Conservation (phyloP, 2,888 invertebrate genomes). For the Trissolcus japonicus region DNA sequence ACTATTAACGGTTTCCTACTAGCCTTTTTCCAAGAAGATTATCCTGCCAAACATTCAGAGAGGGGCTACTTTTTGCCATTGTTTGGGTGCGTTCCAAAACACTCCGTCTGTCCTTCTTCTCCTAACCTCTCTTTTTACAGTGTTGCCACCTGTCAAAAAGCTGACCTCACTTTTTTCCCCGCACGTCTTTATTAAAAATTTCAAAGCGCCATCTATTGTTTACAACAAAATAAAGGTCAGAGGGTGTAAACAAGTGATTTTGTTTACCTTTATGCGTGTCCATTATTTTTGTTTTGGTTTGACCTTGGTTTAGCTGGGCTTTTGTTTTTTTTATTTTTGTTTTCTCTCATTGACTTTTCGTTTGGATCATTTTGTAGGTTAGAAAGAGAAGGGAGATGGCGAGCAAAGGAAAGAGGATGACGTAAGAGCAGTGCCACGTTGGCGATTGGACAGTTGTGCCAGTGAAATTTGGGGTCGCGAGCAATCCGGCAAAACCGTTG, state of each 20-base stretch:
- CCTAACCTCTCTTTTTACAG: background rate
- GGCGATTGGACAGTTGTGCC: conserved; percentile 9
- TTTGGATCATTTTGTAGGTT: background rate
- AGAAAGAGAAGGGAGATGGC: background rate
- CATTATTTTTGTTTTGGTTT: background rate
- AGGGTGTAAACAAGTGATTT: background rate
- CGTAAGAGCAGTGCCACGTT: conserved; percentile 7
- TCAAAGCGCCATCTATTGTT: too few species aligned
- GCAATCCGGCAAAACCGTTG: background rate
- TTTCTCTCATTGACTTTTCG: background rate
- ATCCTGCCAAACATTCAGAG: background rate
- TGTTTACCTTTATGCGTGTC: background rate
- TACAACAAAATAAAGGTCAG: background rate
- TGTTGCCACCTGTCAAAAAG: background rate
- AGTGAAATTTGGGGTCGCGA: background rate
- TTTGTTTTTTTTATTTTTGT: too few species aligned
- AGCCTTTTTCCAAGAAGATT: conserved; percentile 12
- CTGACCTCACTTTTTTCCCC: too few species aligned
- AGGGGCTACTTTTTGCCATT: conserved; percentile 8
- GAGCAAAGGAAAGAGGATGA: background rate
- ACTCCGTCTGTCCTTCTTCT: background rate
- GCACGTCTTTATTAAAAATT: too few species aligned
- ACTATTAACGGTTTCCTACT: conserved; percentile 50
- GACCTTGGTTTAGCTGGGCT: too few species aligned
- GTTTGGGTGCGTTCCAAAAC: conserved; percentile 10